phyloP scores from a whole-genome alignment of 2,888 invertebrate species.

The Patella pellucida region DNA sequence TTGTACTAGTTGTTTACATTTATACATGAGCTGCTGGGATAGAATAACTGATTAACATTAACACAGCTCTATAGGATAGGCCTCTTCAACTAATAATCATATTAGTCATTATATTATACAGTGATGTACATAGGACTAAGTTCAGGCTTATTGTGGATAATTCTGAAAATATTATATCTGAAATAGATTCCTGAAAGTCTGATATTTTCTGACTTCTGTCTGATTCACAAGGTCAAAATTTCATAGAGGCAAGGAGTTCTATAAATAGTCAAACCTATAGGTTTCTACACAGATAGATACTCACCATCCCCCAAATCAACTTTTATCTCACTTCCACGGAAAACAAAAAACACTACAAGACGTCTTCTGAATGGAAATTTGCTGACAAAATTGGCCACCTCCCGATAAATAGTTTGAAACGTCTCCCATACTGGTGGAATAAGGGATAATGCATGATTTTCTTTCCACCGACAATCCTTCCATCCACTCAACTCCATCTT shows the following conservation, averaged over 20 bases:
- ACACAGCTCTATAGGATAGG: too few relatives aligned
- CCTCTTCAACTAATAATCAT: too few relatives aligned
- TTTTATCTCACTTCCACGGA: conserved; percentile 40
- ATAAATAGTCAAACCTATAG: background rate
- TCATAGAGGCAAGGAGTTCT: conserved; percentile 5
- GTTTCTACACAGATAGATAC: conserved; percentile 19
- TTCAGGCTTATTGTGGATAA: too few relatives aligned
- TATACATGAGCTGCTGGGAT: too few relatives aligned
- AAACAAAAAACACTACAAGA: conserved; percentile 40
- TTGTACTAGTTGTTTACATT: too few relatives aligned
- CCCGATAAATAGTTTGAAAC: conserved; percentile 33
- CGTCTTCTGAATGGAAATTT: conserved; percentile 39
- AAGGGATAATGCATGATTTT: conserved; percentile 24
- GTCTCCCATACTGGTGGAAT: conserved; percentile 38
- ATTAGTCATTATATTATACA: too few relatives aligned
- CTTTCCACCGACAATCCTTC: conserved; percentile 27
- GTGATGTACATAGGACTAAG: too few relatives aligned
- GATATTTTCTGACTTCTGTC: conserved; percentile 10
- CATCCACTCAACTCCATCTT: conserved; percentile 34
- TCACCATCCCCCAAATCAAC: conserved; percentile 48
- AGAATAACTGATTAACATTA: too few relatives aligned
- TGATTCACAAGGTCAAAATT: conserved; percentile 10
- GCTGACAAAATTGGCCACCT: conserved; percentile 35
- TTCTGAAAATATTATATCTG: too few relatives aligned
- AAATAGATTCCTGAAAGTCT: background rate